These are phyloP conservation scores for Taenioides sp. DNA, from an alignment of 2,797 vertebrate species.

Conservation along the genomic window DNA sequence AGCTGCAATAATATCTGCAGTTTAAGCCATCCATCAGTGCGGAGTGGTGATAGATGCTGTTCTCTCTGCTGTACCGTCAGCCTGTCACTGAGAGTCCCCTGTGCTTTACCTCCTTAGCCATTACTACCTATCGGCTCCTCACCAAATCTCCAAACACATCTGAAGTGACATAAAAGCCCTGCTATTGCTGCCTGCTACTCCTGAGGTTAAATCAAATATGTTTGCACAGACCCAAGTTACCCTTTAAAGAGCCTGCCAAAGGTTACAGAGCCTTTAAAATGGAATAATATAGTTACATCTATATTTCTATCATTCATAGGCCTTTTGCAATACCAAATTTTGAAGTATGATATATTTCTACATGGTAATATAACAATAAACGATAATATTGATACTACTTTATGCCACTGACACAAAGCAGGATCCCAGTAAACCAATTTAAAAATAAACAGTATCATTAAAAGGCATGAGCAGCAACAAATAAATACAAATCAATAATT, in stretches of 20 bases:
- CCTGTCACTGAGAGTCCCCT: slow-evolving; percentile 18
- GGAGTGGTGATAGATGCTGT: slow-evolving; percentile 51
- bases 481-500: too few relatives aligned
- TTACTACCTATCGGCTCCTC: slow-evolving; percentile 12
- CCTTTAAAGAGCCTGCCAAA: neutral
- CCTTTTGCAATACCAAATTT: too few relatives aligned
- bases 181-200: neutral
- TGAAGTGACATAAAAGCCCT: slow-evolving; percentile 19
- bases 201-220: slow-evolving; percentile 14
- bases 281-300: neutral
- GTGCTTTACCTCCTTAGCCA: neutral
- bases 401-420: too few relatives aligned
- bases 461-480: too few relatives aligned
- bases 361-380: too few relatives aligned
- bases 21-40: slow-evolving; percentile 66
- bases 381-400: too few relatives aligned
- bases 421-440: too few relatives aligned
- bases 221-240: slow-evolving; percentile 3
- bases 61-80: slow-evolving; percentile 28
- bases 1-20: slow-evolving; percentile 77
- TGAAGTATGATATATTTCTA: too few relatives aligned
- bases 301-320: too few relatives aligned
- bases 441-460: too few relatives aligned
- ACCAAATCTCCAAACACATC: slow-evolving; percentile 25
- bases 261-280: slow-evolving; percentile 2